Conservation (phyloP, 1,140 invertebrate genomes). For the Ips nitidus region DNA sequence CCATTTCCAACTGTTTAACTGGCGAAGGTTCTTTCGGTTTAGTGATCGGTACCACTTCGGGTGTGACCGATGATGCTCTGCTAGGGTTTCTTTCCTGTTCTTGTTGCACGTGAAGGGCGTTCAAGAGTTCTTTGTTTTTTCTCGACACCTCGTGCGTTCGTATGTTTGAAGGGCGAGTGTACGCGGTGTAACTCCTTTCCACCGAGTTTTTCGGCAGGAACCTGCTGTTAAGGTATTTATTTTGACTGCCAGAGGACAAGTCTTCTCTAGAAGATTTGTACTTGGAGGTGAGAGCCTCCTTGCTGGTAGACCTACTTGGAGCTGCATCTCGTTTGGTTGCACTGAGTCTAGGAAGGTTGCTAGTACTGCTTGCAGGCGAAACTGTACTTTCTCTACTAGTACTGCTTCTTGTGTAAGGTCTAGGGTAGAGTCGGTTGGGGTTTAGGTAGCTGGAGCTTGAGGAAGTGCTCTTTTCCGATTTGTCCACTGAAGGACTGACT, state of each 20-base stretch:
- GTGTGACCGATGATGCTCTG: slow-evolving; percentile 43
- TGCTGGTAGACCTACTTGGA: slow-evolving; percentile 38
- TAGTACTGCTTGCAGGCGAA: slow-evolving; percentile 36
- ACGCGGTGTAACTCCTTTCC: slow-evolving; percentile 50
- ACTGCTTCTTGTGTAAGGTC: slow-evolving; percentile 41
- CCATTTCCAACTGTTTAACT: slow-evolving; percentile 49
- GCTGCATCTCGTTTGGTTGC: slow-evolving; percentile 24
- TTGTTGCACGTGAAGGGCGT: slow-evolving; percentile 45
- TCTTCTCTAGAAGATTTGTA: slow-evolving; percentile 47
- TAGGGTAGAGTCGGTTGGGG: slow-evolving; percentile 46
- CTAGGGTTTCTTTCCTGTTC: slow-evolving; percentile 41
- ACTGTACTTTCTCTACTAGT: slow-evolving; percentile 46
- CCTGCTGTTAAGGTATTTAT: slow-evolving; percentile 50
- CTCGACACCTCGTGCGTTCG: slow-evolving; percentile 47
- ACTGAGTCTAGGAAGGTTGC: slow-evolving; percentile 47
- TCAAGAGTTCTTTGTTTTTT: slow-evolving; percentile 49
- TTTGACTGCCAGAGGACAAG: slow-evolving; percentile 40
- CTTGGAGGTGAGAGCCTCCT: slow-evolving; percentile 29
- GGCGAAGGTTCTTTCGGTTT: background rate
- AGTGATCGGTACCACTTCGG: slow-evolving; percentile 35
- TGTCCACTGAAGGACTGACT: slow-evolving; percentile 46
- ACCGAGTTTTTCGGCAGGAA: slow-evolving; percentile 51
- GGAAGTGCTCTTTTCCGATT: slow-evolving; percentile 42
- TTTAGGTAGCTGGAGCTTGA: slow-evolving; percentile 41
- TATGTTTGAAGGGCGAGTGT: slow-evolving; percentile 41